Conservation (phyloP, 2,888 invertebrate species). For the Girardia tigrina region DNA sequence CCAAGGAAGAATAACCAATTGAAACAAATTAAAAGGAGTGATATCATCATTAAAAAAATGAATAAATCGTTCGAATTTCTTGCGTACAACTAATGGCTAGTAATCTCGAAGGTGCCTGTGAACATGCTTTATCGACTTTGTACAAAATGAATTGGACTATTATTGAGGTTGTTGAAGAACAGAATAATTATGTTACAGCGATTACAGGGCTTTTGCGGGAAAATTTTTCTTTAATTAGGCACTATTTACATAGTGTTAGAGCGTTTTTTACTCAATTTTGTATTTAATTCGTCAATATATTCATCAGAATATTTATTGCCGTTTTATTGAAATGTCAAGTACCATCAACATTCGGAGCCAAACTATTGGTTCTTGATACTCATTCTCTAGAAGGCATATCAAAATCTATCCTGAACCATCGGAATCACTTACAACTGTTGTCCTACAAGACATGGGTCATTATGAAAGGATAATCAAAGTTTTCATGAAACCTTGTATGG, state of each 20-base stretch:
- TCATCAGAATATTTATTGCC: conserved; percentile 80
- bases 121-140: conserved; percentile 63
- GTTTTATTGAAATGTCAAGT: conserved; percentile 66
- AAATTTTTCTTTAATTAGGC: conserved; percentile 72
- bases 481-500: conserved; percentile 72
- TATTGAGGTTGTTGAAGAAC: conserved; percentile 85
- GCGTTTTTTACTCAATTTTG: conserved; percentile 97
- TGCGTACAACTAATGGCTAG: conserved; percentile 82
- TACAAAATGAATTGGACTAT: conserved; percentile 71
- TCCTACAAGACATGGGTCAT: conserved; percentile 78
- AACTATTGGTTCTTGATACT: conserved; percentile 83
- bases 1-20: no score
- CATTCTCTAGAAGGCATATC: conserved; percentile 56
- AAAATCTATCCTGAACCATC: conserved; percentile 25
- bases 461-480: conserved; percentile 94
- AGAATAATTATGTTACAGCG: conserved; percentile 80
- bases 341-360: conserved; percentile 74
- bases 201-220: conserved; percentile 72
- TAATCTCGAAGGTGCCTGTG: conserved; percentile 82
- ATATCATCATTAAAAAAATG: no score
- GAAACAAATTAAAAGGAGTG: no score
- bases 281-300: conserved; percentile 78
- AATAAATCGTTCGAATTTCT: conserved; percentile 39
- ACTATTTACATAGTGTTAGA: conserved; percentile 62
- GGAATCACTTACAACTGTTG: conserved; percentile 48